Evolutionary conservation across 2,113 vertebrate species (phyloP).

Genomic region (Leucoraja erinaceus): DNA sequence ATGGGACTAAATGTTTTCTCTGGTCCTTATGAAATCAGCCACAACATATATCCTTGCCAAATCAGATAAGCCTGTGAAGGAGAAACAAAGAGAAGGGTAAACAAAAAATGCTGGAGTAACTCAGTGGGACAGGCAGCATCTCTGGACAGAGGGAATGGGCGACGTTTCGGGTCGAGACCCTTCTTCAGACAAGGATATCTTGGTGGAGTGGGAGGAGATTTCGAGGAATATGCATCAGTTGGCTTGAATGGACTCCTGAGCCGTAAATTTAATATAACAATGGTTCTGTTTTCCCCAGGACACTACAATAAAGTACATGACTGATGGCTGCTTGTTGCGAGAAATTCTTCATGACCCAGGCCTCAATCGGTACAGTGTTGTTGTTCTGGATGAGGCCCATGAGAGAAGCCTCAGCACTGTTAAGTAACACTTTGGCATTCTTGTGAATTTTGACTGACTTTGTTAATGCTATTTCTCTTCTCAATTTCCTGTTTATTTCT

Average conservation of each 20-base stretch:
- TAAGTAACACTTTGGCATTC: neutral
- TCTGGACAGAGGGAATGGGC: too few relatives aligned
- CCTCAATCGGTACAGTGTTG: constrained; percentile 77
- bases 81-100: neutral
- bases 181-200: neutral
- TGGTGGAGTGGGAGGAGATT: neutral
- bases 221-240: neutral
- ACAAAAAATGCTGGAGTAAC: too few relatives aligned
- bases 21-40: neutral
- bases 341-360: constrained; percentile 77
- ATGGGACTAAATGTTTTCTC: neutral
- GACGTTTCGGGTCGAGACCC: too few relatives aligned
- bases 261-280: neutral
- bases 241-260: neutral
- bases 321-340: constrained; percentile 87
- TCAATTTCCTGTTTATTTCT: neutral
- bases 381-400: constrained; percentile 91
- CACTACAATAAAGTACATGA: constrained; percentile 89
- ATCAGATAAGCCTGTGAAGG: neutral
- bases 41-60: neutral
- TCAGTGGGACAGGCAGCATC: too few relatives aligned
- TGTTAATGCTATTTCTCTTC: too few relatives aligned
- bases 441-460: neutral
- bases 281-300: constrained; percentile 55
- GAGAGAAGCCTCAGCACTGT: constrained; percentile 94